Percentiles rank a stretch among this genome's conserved stretches.
phyloP scores from a whole-genome alignment of 2,113 vertebrate species.

The Pluvianellus socialis region DNA sequence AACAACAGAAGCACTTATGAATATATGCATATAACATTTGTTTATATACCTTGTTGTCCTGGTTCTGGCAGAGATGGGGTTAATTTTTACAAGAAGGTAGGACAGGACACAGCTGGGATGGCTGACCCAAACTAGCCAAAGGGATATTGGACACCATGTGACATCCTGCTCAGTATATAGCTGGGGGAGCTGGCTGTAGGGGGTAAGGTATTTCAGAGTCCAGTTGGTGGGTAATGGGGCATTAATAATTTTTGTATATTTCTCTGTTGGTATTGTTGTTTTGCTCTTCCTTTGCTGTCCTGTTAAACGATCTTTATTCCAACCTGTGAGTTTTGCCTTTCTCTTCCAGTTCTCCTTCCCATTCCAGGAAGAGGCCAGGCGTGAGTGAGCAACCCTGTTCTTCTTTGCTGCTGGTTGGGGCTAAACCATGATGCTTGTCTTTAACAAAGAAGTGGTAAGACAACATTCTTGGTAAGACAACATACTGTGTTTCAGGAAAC shows the following conservation, averaged over 20 bases:
- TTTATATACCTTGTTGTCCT: not conserved
- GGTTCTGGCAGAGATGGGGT: not conserved
- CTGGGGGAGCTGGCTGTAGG: not conserved
- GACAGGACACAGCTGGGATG: not conserved
- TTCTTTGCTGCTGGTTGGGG: not conserved
- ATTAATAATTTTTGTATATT: not conserved
- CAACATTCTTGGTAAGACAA: not conserved
- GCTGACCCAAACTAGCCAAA: not conserved
- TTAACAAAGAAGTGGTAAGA: not conserved
- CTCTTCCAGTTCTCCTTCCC: not conserved
- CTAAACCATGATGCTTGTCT: not conserved
- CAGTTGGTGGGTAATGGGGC: not conserved
- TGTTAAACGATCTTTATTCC: not conserved
- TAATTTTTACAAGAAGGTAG: not conserved
- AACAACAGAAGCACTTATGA: not conserved
- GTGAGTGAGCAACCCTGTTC: not conserved
- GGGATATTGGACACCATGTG: not conserved
- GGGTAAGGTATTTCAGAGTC: not conserved
- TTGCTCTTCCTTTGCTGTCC: not conserved
- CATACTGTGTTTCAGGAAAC: not conserved
- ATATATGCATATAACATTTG: not conserved
- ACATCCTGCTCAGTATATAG: not conserved
- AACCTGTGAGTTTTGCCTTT: not conserved
- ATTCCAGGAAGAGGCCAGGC: not conserved
- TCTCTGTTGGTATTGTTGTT: not conserved